Base-by-base conservation (phyloP, 2,888 invertebrate species). In the Psylliodes chrysocephalus region DNA sequence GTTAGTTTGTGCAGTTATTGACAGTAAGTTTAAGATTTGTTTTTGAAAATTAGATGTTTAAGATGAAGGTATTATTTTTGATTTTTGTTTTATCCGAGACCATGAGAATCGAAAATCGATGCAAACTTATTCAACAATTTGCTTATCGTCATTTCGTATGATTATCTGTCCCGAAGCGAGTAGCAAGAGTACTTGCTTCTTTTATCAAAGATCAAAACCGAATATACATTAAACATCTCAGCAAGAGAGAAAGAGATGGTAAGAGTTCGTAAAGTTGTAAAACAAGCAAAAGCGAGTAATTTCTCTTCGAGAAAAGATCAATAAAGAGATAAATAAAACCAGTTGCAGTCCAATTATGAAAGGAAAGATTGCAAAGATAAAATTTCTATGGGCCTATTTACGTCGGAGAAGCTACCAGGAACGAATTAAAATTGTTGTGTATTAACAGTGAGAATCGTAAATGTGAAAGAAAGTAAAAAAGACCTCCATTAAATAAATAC, bases 241-340 rank as follows among this genome's bases (percentile, higher is more conserved):
- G 33, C 33, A 8, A n/a, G 33, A n/a, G n/a, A 33, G 3, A n/a
- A 33, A n/a, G n/a, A n/a, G n/a, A n/a, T n/a, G n/a, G n/a, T n/a
- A n/a, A 33, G 33, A 33, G n/a, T 33, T 33, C 2, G 15, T 7
- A 38, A 38, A 15, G 38, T 38, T 12, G 38, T 38, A 38, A 38
- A 28, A 38, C 15, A 38, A 38, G 38, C 15, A 38, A 38, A 49
- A 51, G 35, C 28, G n/a, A 25, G 18, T 28, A 56, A 38, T 40
- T 61, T 64, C 61, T 64, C 64, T 60, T 61, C 54, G 46, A 40
- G 33, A n/a, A 5, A 30, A 62, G 67, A 67, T 67, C 67, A 63
- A 67, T 67, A 67, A 35, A 55, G 55, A 64, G 67, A 67, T 64
- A 67, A 62, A 64, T 64, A 64, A 59, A 64, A 67, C 67, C 67